phyloP scores from a whole-genome alignment of 2,797 vertebrate genomes.

The Tokudaia tokunoshimensis region DNA sequence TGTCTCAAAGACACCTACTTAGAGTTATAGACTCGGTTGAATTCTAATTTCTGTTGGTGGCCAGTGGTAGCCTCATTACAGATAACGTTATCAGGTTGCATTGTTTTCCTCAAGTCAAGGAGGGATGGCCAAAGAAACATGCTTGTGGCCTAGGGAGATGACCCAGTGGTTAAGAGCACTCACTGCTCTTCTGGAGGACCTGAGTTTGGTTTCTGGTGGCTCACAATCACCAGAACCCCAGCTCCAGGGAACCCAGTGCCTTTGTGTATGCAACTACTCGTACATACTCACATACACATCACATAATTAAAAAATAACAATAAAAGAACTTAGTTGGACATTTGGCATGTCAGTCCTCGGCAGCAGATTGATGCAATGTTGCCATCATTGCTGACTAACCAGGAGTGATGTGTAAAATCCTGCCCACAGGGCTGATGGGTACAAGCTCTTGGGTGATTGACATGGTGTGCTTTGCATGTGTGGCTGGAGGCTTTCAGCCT shows the following conservation, averaged over 20 bases:
- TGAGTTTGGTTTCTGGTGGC: not conserved
- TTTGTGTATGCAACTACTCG: no score
- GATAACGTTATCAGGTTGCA: slow-evolving; percentile 53
- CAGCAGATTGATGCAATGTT: slow-evolving; percentile 40
- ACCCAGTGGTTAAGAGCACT: not conserved
- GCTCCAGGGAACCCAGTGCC: not conserved
- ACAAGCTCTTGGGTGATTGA: not conserved
- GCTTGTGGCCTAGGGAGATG: not conserved
- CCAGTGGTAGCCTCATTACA: slow-evolving; percentile 41
- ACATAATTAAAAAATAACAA: not conserved
- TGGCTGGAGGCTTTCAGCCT: not conserved
- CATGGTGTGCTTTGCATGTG: not conserved
- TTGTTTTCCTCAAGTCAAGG: slow-evolving; percentile 50
- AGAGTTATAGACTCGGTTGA: not conserved
- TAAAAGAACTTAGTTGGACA: slow-evolving; percentile 11
- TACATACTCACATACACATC: not conserved
- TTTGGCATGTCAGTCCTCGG: slow-evolving; percentile 27
- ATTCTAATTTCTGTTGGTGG: slow-evolving; percentile 20
- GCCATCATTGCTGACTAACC: not conserved
- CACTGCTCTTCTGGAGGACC: not conserved
- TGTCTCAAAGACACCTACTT: not conserved
- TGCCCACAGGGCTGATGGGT: not conserved
- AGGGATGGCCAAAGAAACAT: slow-evolving; percentile 42
- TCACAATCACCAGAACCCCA: not conserved
- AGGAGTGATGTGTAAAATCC: not conserved